A percentile compares a stretch with the other conserved stretches of the same genome.
Evolutionary conservation across 2,113 vertebrate species (phyloP).

Genomic region (Bubo blakistoni): DNA sequence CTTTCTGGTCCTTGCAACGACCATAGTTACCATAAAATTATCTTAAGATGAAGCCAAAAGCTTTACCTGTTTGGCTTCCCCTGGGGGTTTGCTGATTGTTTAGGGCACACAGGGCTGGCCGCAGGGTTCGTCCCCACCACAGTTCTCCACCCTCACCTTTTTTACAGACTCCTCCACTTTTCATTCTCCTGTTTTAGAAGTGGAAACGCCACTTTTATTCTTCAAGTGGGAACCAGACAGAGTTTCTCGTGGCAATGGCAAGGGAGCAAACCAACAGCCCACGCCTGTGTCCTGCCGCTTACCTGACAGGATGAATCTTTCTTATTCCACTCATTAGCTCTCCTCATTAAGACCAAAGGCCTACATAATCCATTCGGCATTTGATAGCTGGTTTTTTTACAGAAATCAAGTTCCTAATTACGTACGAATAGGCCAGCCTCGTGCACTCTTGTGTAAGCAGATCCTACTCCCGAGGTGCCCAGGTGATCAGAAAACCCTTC

Average conservation of each 20-base stretch:
- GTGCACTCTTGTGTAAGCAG: neutral
- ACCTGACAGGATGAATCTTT: accelerated
- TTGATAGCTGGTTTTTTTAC: neutral
- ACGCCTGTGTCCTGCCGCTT: accelerated
- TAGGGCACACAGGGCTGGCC: no score
- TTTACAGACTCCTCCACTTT: neutral
- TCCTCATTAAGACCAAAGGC: no score
- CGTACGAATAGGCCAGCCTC: neutral
- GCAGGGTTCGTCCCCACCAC: accelerated
- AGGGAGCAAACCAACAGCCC: neutral
- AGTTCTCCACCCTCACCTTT: no score
- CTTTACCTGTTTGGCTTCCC: no score
- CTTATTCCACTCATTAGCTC: neutral
- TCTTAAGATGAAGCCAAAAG: no score
- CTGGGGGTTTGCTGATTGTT: accelerated
- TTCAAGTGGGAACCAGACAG: accelerated
- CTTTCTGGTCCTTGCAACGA: neutral
- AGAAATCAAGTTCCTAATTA: neutral
- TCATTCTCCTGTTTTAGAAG: accelerated
- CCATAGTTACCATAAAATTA: neutral
- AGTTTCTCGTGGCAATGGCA: accelerated
- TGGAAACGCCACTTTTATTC: neutral
- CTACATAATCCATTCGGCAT: neutral
- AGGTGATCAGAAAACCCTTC: neutral
- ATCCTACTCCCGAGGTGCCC: neutral